Base-by-base conservation (phyloP, 2,797 vertebrate species). In the Pempheris klunzingeri region DNA sequence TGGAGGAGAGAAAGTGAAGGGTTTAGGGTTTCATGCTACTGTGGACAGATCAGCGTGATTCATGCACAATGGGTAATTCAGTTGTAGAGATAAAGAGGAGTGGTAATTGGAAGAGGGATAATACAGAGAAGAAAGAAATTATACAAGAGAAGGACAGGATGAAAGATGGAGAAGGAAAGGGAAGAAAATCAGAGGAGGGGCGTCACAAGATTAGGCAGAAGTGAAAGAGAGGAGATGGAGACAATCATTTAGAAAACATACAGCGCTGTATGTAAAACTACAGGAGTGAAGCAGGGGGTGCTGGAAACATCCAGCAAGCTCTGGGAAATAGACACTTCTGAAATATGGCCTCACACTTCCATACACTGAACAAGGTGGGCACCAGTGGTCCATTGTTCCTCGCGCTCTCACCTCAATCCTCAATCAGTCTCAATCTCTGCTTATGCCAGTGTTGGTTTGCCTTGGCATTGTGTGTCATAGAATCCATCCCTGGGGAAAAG, bases 21-120 rank as follows among this genome's bases (percentile, higher is more conserved):
- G 76, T 78, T 81, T 83, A 64, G 64, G 24, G 74, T 78, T 82
- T 87, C 76, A 83, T 62, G 71, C 66, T 18, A 3, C 68, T 59
- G 59, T 28, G 59, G 50, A 18, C 13, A 20, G 69, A 71, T 79
- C 61, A 69, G 69, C 55, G 15, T 44, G 46, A 74, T 83, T 77
- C 71, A 50, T 63, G 75, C 69, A 61, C 10, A 58, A 74, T 39
- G 69, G 60, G 50, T 84, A 69, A 85, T 80, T 83, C 71, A 82
- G 78, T 85, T 77, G 88, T 2, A 66, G 49, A 24, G 24, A 32
- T 18, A 43, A 36, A 69, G 44, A 71, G 59, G 41, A 54, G 43
- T 41, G 32, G 38, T 53, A 14, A 30, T 14, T 55, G 58, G 52
- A 41, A 77, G 39, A 46, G 17, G 17, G 38, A 68, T 34, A 59